phyloP scores from a whole-genome alignment of 2,113 vertebrate species.

The Oreotrochilus melanogaster region DNA sequence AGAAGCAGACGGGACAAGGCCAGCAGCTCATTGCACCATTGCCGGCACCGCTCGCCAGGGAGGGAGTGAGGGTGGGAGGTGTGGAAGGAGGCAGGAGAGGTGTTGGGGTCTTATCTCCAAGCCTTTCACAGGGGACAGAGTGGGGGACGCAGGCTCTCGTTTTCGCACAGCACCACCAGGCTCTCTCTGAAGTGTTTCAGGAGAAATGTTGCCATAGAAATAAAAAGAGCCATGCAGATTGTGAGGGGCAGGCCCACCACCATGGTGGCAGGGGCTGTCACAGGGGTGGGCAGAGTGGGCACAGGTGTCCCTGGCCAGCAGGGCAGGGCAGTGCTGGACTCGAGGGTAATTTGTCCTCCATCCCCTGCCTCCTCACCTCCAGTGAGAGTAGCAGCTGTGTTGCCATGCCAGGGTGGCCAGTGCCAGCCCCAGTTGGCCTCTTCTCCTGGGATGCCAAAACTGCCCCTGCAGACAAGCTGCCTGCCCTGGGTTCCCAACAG shows the following conservation, averaged over 20 bases:
- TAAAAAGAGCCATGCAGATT: neutral
- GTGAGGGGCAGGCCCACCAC: neutral
- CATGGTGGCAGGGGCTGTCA: neutral
- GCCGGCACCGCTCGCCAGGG: fast-evolving
- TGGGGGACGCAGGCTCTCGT: neutral
- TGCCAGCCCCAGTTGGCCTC: neutral
- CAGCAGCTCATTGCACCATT: neutral
- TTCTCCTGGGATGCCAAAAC: neutral
- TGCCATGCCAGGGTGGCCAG: neutral
- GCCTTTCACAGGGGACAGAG: neutral
- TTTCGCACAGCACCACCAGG: neutral
- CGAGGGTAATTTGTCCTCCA: neutral
- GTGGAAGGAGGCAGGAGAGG: neutral
- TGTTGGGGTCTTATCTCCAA: neutral
- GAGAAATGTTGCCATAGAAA: constrained; percentile 69
- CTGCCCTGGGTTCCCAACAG: neutral
- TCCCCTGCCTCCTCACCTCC: neutral
- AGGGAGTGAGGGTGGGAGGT: neutral
- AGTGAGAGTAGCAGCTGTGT: fast-evolving
- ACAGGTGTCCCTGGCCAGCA: neutral
- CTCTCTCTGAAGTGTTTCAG: constrained; percentile 14
- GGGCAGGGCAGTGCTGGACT: fast-evolving
- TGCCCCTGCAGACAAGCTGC: neutral
- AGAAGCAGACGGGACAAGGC: neutral
- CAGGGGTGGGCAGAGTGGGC: fast-evolving